These are phyloP conservation scores for Pyralis farinalis DNA, from an alignment of 2,888 invertebrate genomes.

Conservation along the genomic window DNA sequence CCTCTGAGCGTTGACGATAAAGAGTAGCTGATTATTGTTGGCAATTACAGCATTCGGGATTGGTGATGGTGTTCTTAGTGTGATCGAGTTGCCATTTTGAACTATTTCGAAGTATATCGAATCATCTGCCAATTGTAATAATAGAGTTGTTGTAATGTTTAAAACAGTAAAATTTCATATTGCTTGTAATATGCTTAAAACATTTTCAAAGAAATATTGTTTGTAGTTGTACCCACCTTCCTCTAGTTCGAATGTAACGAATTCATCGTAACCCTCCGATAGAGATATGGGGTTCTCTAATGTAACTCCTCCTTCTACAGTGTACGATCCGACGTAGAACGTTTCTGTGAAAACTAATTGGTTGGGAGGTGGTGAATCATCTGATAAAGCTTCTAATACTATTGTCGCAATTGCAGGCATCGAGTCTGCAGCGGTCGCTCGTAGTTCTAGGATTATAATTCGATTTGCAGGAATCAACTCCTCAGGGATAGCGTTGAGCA, in stretches of 20 bases:
- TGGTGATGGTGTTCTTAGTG: constrained; percentile 13
- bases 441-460: no score
- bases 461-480: no score
- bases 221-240: constrained; percentile 30
- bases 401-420: no score
- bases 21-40: constrained; percentile 29
- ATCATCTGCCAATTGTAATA: no score
- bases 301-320: constrained; percentile 11
- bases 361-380: not conserved
- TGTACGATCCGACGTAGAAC: constrained; percentile 19
- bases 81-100: constrained; percentile 16
- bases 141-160: no score
- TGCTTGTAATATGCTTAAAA: no score
- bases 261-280: constrained; percentile 25
- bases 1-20: constrained; percentile 32
- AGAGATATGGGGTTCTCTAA: constrained; percentile 19
- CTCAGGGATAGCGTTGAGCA: no score
- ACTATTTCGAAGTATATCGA: constrained; percentile 25
- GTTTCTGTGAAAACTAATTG: constrained; percentile 14
- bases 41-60: constrained; percentile 30
- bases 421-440: no score
- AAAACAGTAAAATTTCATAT: no score
- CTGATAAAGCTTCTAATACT: no score
- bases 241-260: constrained; percentile 26
- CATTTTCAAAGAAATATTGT: no score